Conservation (phyloP, 30 jellyfish, hydroid and myxozoan genomes). For the Rhopilema esculentum region DNA sequence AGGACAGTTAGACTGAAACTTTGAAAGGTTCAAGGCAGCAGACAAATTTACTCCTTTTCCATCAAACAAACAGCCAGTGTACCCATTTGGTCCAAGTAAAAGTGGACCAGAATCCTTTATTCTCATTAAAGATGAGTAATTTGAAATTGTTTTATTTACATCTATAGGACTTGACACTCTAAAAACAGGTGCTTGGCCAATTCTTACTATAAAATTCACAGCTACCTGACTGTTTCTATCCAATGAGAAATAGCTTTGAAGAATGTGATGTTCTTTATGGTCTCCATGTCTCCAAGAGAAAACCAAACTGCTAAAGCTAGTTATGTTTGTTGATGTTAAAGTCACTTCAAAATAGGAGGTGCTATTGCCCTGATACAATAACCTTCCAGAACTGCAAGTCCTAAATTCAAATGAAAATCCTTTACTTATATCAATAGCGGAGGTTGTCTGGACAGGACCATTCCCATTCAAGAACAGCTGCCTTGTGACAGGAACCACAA, state of each 20-base stretch:
- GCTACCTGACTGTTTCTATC: constrained; percentile 42
- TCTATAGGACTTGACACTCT: constrained; percentile 23
- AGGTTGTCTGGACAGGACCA: constrained; percentile 31
- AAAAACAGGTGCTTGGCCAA: neutral
- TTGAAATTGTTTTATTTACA: constrained; percentile 19
- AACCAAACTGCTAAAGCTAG: constrained; percentile 29
- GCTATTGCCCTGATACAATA: constrained; percentile 31
- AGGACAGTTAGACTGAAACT: constrained; percentile 39
- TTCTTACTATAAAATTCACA: constrained; percentile 2
- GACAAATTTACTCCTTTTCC: constrained; percentile 58
- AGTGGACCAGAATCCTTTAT: constrained; percentile 33
- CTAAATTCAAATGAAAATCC: constrained; percentile 74
- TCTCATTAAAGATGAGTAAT: neutral
- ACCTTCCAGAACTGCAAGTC: constrained; percentile 60
- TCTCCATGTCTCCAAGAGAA: constrained; percentile 42
- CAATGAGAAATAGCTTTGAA: constrained; percentile 25
- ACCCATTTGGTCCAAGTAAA: constrained; percentile 23
- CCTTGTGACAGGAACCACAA: neutral
- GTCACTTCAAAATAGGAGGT: constrained; percentile 32
- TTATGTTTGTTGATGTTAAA: constrained; percentile 7
- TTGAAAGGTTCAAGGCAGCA: constrained; percentile 3
- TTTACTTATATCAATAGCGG: neutral
- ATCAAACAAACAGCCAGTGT: constrained; percentile 60
- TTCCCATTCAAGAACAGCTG: constrained; percentile 11
- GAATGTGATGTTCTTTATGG: neutral